Base-by-base conservation (phyloP, 2,888 invertebrate genomes). In the Diploptera punctata region DNA sequence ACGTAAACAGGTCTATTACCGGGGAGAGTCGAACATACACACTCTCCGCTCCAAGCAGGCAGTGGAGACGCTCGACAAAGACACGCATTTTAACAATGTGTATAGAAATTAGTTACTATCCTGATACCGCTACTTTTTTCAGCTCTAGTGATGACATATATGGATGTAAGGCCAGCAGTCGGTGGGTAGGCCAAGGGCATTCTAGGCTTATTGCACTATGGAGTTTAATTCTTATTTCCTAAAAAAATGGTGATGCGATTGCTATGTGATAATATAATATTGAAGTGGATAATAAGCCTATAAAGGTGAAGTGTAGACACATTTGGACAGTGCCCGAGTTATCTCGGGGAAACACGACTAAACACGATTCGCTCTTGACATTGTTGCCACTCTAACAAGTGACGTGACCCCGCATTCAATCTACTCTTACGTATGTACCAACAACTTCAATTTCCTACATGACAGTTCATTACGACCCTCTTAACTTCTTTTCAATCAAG, bases 391-490 rank as follows among this genome's bases (percentile, higher is more conserved):
- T 38, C 7, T 38, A 38, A 13, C 38, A 38, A 38, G 38, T 38
- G 38, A 38, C 38, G 38, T 38, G 38, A 38, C 38, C 38, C 38
- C 38, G 38, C 38, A 38, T 38, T 38, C 38, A 38, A 38, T 38
- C 38, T 38, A 13, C 7, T 5, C 13, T 13, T 38, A 13, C 38
- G 38, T 38, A 38, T 38, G 38, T 38, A 38, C 38, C 38, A 38
- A 38, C 38, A 38, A 13, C 38, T 38, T 38, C 38, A 38, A 38
- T 38, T 38, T 38, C 38, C 38, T 38, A 13, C 57, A 16, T 57
- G 57, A 57, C 57, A 57, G 57, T 57, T 57, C 57, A 57, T 57
- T 57, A 57, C 57, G 26, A 24, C 13, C 57, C 29, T 57, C 24
- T 24, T 24, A 9, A 57, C 57, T 57, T 57, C 57, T 57, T 24